These are phyloP conservation scores for Adelges cooleyi DNA, from an alignment of 1,140 invertebrate genomes.

Conservation along the genomic window DNA sequence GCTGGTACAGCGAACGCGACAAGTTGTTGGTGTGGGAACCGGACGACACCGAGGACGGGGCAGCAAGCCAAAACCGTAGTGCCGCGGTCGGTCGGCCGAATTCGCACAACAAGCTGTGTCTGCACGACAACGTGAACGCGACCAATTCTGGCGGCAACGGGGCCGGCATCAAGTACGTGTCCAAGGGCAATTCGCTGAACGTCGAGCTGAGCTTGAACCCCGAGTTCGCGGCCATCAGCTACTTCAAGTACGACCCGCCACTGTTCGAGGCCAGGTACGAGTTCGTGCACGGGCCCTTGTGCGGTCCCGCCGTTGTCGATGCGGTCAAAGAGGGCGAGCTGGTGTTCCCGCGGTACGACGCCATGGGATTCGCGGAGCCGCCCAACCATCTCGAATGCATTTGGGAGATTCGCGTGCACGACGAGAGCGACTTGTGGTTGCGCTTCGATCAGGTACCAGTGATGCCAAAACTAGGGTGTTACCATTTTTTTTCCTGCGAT, in stretches of 20 bases:
- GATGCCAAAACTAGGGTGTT: no score
- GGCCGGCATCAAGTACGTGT: conserved; percentile 49
- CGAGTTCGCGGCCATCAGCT: conserved; percentile 65
- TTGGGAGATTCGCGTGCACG: conserved; percentile 71
- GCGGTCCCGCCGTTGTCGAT: conserved; percentile 64
- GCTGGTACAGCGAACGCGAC: conserved; percentile 71
- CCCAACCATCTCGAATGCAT: conserved; percentile 70
- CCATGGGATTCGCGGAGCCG: conserved; percentile 59
- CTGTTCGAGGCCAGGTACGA: conserved; percentile 74
- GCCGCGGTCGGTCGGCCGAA: conserved; percentile 26
- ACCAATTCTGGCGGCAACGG: conserved; percentile 41
- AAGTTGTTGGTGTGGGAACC: conserved; percentile 67
- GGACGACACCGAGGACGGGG: conserved; percentile 34
- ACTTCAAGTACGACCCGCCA: conserved; percentile 70
- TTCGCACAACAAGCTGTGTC: conserved; percentile 33
- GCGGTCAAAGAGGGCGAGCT: conserved; percentile 51
- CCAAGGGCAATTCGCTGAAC: conserved; percentile 40
- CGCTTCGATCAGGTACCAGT: conserved; percentile 58
- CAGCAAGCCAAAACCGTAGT: conserved; percentile 33
- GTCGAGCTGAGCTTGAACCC: conserved; percentile 46
- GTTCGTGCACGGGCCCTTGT: conserved; percentile 75
- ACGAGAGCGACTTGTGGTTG: conserved; percentile 68
- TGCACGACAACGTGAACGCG: conserved; percentile 28
- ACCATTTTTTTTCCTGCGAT: no score
- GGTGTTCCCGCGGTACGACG: conserved; percentile 16